Evolutionary conservation across 2,113 vertebrate species (phyloP).

Genomic region (Pipa parva): DNA sequence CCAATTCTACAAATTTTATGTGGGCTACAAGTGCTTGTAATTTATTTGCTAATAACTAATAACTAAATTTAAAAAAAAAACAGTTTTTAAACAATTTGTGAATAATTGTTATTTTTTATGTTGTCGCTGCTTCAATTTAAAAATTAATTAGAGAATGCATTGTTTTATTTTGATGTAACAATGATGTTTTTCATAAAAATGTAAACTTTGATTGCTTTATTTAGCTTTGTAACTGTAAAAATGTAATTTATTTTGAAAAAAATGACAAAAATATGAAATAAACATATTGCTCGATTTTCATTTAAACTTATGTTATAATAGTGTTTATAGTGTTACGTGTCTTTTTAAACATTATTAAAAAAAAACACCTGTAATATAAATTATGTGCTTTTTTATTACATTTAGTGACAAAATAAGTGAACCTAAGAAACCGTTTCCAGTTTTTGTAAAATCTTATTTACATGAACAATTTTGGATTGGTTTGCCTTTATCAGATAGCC

Average conservation of each 20-base stretch:
- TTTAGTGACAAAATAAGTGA: not conserved
- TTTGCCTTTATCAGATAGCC: too few species aligned
- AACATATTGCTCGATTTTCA: conserved; percentile 71
- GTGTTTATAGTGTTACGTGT: conserved; percentile 84
- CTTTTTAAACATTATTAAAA: conserved; percentile 90
- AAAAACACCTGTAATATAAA: conserved; percentile 69
- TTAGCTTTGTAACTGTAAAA: conserved; percentile 82
- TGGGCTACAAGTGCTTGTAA: conserved; percentile 78
- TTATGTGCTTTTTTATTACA: conserved; percentile 34
- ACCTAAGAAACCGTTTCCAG: too few species aligned
- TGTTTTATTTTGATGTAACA: conserved; percentile 79
- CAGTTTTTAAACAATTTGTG: conserved; percentile 69
- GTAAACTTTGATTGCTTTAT: conserved; percentile 78
- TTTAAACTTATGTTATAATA: conserved; percentile 77
- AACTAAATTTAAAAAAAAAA: conserved; percentile 58
- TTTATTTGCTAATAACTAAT: conserved; percentile 62
- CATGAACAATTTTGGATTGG: too few species aligned
- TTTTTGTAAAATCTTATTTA: too few species aligned
- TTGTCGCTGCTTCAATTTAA: conserved; percentile 76
- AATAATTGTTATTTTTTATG: conserved; percentile 65
- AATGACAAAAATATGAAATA: conserved; percentile 52
- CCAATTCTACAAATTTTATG: conserved; percentile 77
- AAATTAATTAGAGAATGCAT: conserved; percentile 81
- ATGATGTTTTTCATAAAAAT: conserved; percentile 79
- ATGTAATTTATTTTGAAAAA: conserved; percentile 71